phyloP scores from a whole-genome alignment of 2,797 vertebrate species.

The Paedocypris micromegethes region DNA sequence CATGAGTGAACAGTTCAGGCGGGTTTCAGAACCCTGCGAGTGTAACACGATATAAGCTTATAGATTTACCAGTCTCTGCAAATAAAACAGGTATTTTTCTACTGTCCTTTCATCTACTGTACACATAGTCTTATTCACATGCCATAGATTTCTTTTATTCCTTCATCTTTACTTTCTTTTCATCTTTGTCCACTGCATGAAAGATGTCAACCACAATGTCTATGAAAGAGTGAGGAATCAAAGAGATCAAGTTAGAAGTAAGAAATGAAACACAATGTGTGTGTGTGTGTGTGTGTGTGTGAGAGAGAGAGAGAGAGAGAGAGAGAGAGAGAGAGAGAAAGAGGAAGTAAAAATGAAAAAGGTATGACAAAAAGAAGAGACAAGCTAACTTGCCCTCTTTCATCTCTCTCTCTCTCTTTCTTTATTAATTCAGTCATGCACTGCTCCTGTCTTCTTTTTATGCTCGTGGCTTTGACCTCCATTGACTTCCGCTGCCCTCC shows the following conservation, averaged over 20 bases:
- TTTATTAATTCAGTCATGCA: slow-evolving; percentile 34
- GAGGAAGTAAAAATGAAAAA: too few relatives aligned
- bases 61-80: too few relatives aligned
- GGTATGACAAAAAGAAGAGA: background rate
- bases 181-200: slow-evolving; percentile 16
- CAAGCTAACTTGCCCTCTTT: background rate
- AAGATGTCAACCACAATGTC: too few relatives aligned
- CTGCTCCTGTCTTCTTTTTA: slow-evolving; percentile 4
- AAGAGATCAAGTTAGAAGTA: slow-evolving; percentile 31
- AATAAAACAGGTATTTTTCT: too few relatives aligned
- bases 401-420: background rate
- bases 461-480: slow-evolving; percentile 28
- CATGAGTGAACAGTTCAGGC: too few relatives aligned
- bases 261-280: too few relatives aligned
- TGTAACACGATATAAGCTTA: too few relatives aligned
- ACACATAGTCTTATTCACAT: slow-evolving; percentile 8
- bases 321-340: slow-evolving; percentile 1
- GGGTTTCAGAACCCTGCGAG: too few relatives aligned
- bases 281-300: slow-evolving; percentile 1
- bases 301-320: slow-evolving; percentile 4
- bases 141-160: slow-evolving; percentile 13
- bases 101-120: slow-evolving; percentile 5
- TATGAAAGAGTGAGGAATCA: slow-evolving; percentile 19
- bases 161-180: slow-evolving; percentile 31
- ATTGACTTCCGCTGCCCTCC: slow-evolving; percentile 15